Base-by-base conservation (phyloP, 2,113 vertebrate species). In the Myrmophylax atrothorax region DNA sequence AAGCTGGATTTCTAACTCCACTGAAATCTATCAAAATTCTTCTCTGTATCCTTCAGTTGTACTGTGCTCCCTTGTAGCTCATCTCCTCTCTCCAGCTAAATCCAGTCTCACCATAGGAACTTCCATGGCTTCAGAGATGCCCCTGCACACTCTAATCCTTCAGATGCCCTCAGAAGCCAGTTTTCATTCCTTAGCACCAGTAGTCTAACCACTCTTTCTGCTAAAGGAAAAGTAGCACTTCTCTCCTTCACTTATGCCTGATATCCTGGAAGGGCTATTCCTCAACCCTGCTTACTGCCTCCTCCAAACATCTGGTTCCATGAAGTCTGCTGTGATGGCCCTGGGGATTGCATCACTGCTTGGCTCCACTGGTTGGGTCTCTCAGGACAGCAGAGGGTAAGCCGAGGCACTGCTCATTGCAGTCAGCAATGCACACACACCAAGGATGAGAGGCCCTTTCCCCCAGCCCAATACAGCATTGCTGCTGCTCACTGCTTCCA, bases 1-100 rank as follows among this genome's bases (percentile, higher is more conserved):
- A 85, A 69, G n/a, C 44, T 95, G 40, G 31, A 68, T 87, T 95
- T 93, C 68, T 52, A 89, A 31, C 67, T 87, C 40, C 19, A 53
- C 18, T 42, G 33, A 33, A 94, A 76, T 74, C 62, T 74, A 83
- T 55, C 31, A 72, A 80, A 74, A 63, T n/a, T 91, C 68, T 84
- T 84, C 82, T 77, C 68, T 18, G 31, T 63, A 80, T 56, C 40
- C n/a, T 90, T 84, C 83, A 84, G 56, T 40, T 78, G 55, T 77
- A 52, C 31, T 29, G 35, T 55, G 55, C 79, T 88, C 35, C n/a
- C 82, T 80, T 70, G 31, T 35, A 95, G 62, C 35, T 77, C 22
- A 80, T 73, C 33, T 56, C 55, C 47, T 68, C 83, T 84, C 64
- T 73, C 44, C 76, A 92, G 42, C 33, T 76, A 90, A 84, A 77